phyloP scores from a whole-genome alignment of 2,888 invertebrate genomes.

The Hofmannophila pseudospretella region DNA sequence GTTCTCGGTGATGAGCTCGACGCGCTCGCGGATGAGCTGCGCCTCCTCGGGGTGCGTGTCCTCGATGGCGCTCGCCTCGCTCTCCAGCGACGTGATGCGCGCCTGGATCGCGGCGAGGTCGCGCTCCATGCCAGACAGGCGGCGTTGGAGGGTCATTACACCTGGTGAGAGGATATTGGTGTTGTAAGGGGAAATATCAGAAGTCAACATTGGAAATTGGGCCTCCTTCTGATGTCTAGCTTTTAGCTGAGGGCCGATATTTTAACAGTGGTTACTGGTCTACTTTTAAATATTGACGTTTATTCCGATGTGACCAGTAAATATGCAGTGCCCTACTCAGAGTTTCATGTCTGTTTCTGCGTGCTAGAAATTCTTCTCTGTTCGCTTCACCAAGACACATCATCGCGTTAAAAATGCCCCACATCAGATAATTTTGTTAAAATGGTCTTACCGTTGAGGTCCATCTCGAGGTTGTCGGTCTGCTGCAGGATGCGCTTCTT shows the following conservation, averaged over 20 bases:
- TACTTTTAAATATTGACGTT: no score
- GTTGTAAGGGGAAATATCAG: background rate
- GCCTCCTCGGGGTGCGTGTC: slow-evolving; percentile 97
- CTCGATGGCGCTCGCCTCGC: slow-evolving; percentile 95
- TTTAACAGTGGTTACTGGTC: no score
- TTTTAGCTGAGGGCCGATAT: no score
- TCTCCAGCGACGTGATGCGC: slow-evolving; percentile 94
- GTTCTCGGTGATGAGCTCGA: slow-evolving; percentile 92
- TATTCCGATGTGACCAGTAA: no score
- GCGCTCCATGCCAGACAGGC: slow-evolving; percentile 98
- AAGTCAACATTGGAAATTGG: no score
- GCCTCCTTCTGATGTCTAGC: no score
- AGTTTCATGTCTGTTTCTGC: no score
- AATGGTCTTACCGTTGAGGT: slow-evolving; percentile 89
- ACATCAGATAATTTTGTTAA: no score
- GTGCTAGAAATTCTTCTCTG: no score
- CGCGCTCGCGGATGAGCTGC: slow-evolving; percentile 91
- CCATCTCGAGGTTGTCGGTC: slow-evolving; percentile 98
- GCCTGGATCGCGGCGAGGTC: slow-evolving; percentile 99
- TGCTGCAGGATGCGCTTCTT: slow-evolving; percentile 98
- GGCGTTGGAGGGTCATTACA: slow-evolving; percentile 98
- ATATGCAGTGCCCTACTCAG: no score
- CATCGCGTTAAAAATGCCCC: no score
- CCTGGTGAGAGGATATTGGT: slow-evolving; percentile 49
- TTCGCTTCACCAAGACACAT: no score